A percentile compares a stretch with the other conserved stretches of the same genome.
Evolutionary conservation across 2,888 invertebrate species (phyloP).

Genomic region (Eupithecia tripunctaria): DNA sequence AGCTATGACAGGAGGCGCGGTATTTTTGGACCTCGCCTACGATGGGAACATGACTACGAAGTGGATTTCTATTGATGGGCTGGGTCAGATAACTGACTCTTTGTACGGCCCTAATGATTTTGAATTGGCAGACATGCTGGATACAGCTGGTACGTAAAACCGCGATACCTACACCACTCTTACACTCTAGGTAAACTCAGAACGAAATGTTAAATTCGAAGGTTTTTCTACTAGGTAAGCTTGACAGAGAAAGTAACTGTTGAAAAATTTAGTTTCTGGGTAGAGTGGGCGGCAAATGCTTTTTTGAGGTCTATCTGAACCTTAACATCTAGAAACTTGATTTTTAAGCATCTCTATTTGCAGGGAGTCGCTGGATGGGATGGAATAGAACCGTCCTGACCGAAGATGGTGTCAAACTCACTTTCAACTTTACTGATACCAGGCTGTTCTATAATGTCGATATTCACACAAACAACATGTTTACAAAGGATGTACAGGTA

Average conservation of each 20-base stretch:
- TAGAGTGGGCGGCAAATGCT: not conserved
- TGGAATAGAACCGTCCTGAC: slow-evolving; percentile 89
- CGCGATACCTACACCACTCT: not conserved
- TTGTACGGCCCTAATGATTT: slow-evolving; percentile 87
- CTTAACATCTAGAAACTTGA: not conserved
- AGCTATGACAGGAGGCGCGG: slow-evolving; percentile 86
- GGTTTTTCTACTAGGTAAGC: not conserved
- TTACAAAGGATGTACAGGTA: slow-evolving; percentile 91
- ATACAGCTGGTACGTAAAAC: slow-evolving; percentile 80
- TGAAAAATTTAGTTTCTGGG: not conserved
- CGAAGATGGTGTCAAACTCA: slow-evolving; percentile 87
- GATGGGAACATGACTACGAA: slow-evolving; percentile 86
- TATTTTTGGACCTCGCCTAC: slow-evolving; percentile 91
- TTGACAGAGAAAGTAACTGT: not conserved
- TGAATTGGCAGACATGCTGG: slow-evolving; percentile 84
- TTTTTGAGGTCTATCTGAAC: not conserved
- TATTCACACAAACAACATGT: slow-evolving; percentile 92
- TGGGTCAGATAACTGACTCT: slow-evolving; percentile 93
- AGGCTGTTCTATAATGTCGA: slow-evolving; percentile 89
- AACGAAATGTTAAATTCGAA: not conserved
- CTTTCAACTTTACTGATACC: slow-evolving; percentile 91
- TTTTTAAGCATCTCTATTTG: slow-evolving; percentile 36
- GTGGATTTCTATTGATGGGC: slow-evolving; percentile 86
- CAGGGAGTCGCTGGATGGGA: slow-evolving; percentile 92
- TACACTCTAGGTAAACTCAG: not conserved